Conservation (phyloP, 2,888 invertebrate genomes). For the Rutpela maculata region DNA sequence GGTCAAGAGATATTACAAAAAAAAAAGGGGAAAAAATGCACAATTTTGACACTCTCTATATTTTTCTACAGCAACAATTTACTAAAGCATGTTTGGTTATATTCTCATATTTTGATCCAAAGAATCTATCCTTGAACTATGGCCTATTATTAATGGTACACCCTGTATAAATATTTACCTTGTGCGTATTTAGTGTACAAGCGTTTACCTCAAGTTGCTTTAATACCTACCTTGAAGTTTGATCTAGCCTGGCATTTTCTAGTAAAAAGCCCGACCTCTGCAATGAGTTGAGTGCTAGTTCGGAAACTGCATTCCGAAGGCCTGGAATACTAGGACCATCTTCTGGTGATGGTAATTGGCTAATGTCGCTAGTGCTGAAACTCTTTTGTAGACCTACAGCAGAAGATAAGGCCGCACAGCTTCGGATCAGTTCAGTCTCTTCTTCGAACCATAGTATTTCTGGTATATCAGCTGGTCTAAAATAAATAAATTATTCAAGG, state of each 20-base stretch:
- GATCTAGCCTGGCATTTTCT: constrained; percentile 78
- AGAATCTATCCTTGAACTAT: too few species aligned
- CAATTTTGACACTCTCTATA: too few species aligned
- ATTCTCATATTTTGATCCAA: too few species aligned
- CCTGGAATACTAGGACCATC: constrained; percentile 69
- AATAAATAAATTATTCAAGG: constrained; percentile 30
- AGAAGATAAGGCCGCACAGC: constrained; percentile 87
- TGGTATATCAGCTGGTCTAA: constrained; percentile 78
- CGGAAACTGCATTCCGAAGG: constrained; percentile 75
- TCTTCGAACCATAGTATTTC: constrained; percentile 83
- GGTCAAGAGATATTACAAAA: too few species aligned
- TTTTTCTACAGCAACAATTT: too few species aligned
- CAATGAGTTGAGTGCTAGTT: constrained; percentile 77
- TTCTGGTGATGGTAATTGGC: constrained; percentile 77
- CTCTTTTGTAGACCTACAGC: constrained; percentile 89
- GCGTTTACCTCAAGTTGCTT: too few species aligned
- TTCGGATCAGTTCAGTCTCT: constrained; percentile 86
- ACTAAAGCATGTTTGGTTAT: too few species aligned
- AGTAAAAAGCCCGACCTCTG: constrained; percentile 76
- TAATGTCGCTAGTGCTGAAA: constrained; percentile 89
- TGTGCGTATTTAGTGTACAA: too few species aligned
- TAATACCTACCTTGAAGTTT: constrained; percentile 65
- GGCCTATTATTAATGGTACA: too few species aligned
- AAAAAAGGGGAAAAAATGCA: too few species aligned
- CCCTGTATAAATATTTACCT: too few species aligned